Evolutionary conservation across 1,140 invertebrate species (phyloP), one percentile per base, ranked within the genome.

Genomic region (Drosophila murphyi): DNA sequence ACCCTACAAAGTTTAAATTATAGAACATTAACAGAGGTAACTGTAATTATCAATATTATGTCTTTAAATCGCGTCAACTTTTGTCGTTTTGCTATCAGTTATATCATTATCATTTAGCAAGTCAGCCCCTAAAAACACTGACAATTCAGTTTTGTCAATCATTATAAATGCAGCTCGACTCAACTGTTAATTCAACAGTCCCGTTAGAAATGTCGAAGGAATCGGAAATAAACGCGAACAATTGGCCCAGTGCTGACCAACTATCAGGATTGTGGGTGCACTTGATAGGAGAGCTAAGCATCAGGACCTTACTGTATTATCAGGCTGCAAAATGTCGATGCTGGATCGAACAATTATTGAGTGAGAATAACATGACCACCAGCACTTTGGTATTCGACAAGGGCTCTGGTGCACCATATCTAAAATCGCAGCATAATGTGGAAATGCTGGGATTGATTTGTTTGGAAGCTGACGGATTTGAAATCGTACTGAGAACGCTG

Each of bases 371-470:
- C 29, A 28, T 29, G 37, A 31, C 29, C 32, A 56, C 41, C 3
- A 51, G 55, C 1, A 31, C 29, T 4, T 48, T 76, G 28, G 0
- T 71, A 8, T 82, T 75, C 75, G 56, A 63, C n/a, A 28, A 72
- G 6, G 0, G 20, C 2, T 48, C 28, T 0, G 54, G 68, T n/a
- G 45, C 37, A 8, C 65, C 56, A 29, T 68, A 32, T 29, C 10
- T 78, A 0, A 60, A 57, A 31, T 6, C 5, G 0, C 20, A 29
- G 1, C 65, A 71, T 31, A 34, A 71, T 35, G 2, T n/a, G 28
- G 62, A 82, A 31, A 20, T 82, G 7, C 6, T 82, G n/a, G 52
- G 8, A n/a, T n/a, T 82, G 29, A 48, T 39, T 34, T 82, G 80
- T n/a, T 34, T 82, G 5, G 45, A 6, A 2, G 1, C 8, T 28